Evolutionary conservation across 2,797 vertebrate genomes (phyloP).

Genomic region (Sarcophilus harrisii): DNA sequence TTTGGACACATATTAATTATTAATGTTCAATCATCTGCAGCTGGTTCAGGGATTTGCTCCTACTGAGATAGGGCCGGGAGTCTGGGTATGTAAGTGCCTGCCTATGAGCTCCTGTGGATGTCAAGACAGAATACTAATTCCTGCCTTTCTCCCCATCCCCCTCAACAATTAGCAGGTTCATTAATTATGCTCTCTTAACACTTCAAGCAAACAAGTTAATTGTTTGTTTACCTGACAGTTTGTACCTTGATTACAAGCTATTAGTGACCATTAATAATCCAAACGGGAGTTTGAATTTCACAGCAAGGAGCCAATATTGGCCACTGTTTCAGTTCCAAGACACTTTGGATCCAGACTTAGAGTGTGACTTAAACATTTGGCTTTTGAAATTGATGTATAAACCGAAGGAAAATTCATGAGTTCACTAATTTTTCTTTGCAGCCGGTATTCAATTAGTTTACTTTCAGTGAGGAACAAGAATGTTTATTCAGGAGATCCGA

Average conservation of each 20-base stretch:
- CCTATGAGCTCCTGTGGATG: not conserved
- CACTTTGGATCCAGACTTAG: conserved; percentile 53
- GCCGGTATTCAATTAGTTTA: conserved; percentile 57
- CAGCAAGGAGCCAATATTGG: conserved; percentile 51
- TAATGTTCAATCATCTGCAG: not conserved
- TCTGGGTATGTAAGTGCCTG: not conserved
- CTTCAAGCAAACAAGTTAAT: conserved; percentile 48
- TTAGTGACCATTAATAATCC: conserved; percentile 58
- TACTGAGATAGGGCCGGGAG: not conserved
- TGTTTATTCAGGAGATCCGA: conserved; percentile 16
- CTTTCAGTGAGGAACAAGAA: conserved; percentile 47
- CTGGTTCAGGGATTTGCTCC: conserved; percentile 13
- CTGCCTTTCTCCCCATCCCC: not conserved
- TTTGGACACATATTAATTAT: conserved; percentile 34
- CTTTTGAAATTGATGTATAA: conserved; percentile 62
- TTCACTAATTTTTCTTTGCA: conserved; percentile 62
- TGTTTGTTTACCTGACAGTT: conserved; percentile 40
- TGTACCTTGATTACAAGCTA: conserved; percentile 54
- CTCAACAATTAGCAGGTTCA: conserved; percentile 29
- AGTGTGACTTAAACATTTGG: conserved; percentile 61
- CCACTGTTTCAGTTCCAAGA: conserved; percentile 72
- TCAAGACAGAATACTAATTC: not conserved
- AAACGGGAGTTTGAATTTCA: conserved; percentile 57
- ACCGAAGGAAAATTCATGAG: conserved; percentile 65
- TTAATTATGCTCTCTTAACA: conserved; percentile 40